Base-by-base conservation (phyloP, 1,140 invertebrate genomes). In the Bacillus rossius region DNA sequence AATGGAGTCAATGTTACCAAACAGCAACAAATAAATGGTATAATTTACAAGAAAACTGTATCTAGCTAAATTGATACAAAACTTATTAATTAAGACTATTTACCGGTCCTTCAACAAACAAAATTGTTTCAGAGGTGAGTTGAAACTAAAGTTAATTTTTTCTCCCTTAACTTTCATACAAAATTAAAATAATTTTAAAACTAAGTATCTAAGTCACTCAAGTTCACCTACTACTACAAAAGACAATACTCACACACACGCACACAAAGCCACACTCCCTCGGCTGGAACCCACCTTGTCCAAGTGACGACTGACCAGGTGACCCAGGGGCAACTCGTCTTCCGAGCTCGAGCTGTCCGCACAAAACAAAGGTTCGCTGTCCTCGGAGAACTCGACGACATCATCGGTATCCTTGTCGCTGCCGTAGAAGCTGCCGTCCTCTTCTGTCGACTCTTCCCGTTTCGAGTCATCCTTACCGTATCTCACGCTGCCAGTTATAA, bases 351-450 rank as follows among this genome's bases (percentile, higher is more conserved):
- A 49, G 26, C 43, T 49, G 20, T 26, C 34, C 47, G 34, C 43
- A 45, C 54, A 38, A 38, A 57, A 40, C 42, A 51, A 42, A 37
- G 57, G 43, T 38, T 42, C 76, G 62, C 81, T 77, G 66, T 81
- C 79, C 66, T 88, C 86, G 22, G 85, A 87, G 73, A 89, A 89
- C 49, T 86, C 83, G 41, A 86, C 73, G 50, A 80, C 76, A 59
- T 87, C 84, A 55, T 83, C 81, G 29, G 78, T 79, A 61, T 84
- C 83, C 69, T 83, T 85, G 56, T 86, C 82, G 63, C 79, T 79
- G 37, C 79, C 81, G 70, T 81, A 83, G 73, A 82, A 84, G 71
- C 80, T 85, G 66, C 82, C 79, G 61, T 73, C 73, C 64, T 77
- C 77, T 53, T 75, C 76, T 48, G 17, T 34, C 8, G 19, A 25